Evolutionary conservation across 1,140 invertebrate species (phyloP).

Genomic region (Gonioctena quinquepunctata): DNA sequence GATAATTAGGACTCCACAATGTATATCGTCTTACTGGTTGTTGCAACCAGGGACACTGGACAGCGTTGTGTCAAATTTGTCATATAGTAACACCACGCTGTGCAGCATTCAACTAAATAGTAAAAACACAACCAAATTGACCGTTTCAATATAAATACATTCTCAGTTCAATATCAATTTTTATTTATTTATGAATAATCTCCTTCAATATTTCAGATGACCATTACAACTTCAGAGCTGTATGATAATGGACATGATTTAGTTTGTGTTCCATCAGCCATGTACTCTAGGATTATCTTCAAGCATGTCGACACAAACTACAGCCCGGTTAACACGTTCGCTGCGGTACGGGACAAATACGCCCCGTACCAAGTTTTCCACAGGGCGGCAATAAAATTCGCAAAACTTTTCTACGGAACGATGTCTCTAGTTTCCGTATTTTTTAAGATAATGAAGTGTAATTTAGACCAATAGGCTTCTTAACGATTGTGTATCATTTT

Average conservation of each 20-base stretch:
- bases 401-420: no score
- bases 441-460: no score
- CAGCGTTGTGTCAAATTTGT: neutral
- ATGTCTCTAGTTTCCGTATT: no score
- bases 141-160: neutral
- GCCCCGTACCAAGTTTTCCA: no score
- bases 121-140: neutral
- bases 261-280: neutral
- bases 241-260: neutral
- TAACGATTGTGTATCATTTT: no score
- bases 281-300: neutral
- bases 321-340: neutral
- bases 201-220: neutral
- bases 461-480: no score
- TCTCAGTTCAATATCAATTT: neutral
- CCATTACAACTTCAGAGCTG: neutral
- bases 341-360: no score
- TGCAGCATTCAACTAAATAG: neutral
- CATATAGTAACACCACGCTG: neutral
- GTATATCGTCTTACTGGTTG: neutral
- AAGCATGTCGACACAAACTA: conserved; percentile 4
- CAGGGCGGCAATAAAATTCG: no score
- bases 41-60: no score
- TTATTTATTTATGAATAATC: neutral
- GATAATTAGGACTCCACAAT: no score